These are phyloP conservation scores for Eutolmus rufibarbis DNA, from an alignment of 2,888 invertebrate species.

Conservation along the genomic window DNA sequence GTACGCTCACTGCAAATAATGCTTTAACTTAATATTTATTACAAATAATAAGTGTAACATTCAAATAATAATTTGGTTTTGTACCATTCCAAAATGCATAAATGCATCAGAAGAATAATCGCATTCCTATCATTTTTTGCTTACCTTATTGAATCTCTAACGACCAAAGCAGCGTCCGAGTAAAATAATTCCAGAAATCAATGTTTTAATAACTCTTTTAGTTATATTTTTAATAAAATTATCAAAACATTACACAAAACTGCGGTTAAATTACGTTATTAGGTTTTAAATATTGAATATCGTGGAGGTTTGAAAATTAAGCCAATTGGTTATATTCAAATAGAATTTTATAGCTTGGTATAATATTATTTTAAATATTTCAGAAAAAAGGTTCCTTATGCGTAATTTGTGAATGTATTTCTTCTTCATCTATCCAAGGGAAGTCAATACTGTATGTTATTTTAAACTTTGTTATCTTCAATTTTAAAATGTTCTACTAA, in stretches of 20 bases:
- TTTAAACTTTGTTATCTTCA: neutral
- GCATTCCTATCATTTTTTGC: neutral
- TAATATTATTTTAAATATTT: neutral
- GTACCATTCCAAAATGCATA: neutral
- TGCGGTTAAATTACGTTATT: no score
- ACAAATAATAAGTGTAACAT: no score
- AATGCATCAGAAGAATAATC: no score
- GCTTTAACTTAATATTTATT: no score
- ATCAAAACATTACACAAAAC: neutral
- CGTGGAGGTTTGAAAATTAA: neutral
- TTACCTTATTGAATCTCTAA: neutral
- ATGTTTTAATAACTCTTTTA: neutral
- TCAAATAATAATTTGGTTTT: neutral
- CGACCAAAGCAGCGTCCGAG: neutral
- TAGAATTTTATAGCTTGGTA: neutral
- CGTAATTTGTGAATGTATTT: neutral
- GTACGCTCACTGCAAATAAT: neutral
- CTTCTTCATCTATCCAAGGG: neutral
- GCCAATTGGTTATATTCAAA: neutral
- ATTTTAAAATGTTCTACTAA: neutral
- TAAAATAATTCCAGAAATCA: neutral
- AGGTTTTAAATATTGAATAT: neutral
- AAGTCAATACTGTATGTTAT: no score
- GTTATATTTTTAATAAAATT: neutral
- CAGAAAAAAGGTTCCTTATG: neutral